Conservation (phyloP, 2,888 invertebrate genomes). For the Nebria salina region DNA sequence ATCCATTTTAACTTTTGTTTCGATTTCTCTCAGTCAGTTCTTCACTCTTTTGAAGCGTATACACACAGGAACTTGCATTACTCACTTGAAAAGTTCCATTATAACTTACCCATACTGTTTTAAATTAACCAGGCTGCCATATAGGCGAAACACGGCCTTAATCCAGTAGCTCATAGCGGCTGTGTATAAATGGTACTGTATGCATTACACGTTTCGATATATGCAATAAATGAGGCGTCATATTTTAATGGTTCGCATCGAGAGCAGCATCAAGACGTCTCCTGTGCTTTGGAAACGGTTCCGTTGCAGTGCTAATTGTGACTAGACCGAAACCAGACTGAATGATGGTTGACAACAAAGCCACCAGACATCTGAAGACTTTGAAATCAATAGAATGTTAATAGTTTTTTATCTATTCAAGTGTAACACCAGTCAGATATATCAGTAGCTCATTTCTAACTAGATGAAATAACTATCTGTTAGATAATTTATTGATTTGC, state of each 20-base stretch:
- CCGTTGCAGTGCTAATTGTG: not conserved
- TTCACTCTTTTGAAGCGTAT: slow-evolving; percentile 37
- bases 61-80: slow-evolving; percentile 54
- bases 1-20: slow-evolving; percentile 48
- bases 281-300: not conserved
- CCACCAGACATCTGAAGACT: slow-evolving; percentile 10
- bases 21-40: slow-evolving; percentile 23
- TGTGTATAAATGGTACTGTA: slow-evolving; percentile 3
- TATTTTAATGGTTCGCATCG: slow-evolving; percentile 55
- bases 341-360: slow-evolving; percentile 41
- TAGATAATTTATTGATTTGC: too few relatives aligned
- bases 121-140: slow-evolving; percentile 54
- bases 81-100: slow-evolving; percentile 57
- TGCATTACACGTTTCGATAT: slow-evolving; percentile 49
- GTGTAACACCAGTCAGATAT: not conserved
- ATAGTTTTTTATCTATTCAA: not conserved
- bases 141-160: slow-evolving; percentile 19
- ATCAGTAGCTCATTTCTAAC: not conserved
- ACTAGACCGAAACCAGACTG: slow-evolving; percentile 12
- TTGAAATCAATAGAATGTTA: slow-evolving; percentile 36
- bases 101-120: slow-evolving; percentile 55
- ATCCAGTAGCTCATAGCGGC: not conserved
- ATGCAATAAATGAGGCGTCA: slow-evolving; percentile 56
- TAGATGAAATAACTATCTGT: not conserved
- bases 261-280: not conserved